These are phyloP conservation scores for Venusia cambrica DNA, from an alignment of 2,888 invertebrate genomes.

Conservation along the genomic window DNA sequence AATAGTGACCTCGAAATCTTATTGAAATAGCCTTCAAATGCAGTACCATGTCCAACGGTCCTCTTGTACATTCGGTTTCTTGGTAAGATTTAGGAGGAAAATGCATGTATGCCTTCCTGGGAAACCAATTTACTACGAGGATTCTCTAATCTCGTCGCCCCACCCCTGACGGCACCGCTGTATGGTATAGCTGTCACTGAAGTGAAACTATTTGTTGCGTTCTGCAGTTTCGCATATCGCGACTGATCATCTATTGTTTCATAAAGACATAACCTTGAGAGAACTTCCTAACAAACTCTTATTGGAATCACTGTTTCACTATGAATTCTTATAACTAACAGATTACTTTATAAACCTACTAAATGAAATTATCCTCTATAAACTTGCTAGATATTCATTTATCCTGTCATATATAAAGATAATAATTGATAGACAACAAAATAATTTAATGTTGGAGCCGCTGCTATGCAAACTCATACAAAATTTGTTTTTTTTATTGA, in stretches of 20 bases:
- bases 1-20: constrained; percentile 67
- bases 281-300: constrained; percentile 1
- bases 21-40: constrained; percentile 54
- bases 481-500: too few relatives aligned
- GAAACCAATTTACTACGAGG: constrained; percentile 35
- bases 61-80: constrained; percentile 23
- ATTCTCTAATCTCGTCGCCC: constrained; percentile 61
- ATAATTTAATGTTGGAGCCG: too few relatives aligned
- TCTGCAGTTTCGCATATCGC: constrained; percentile 43
- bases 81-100: constrained; percentile 14
- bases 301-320: constrained; percentile 1
- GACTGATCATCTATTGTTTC: constrained; percentile 33
- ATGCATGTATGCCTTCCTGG: constrained; percentile 22
- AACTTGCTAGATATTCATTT: too few relatives aligned
- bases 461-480: too few relatives aligned
- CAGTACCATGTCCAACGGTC: constrained; percentile 33
- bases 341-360: too few relatives aligned
- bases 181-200: constrained; percentile 64
- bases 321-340: too few relatives aligned
- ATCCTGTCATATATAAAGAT: too few relatives aligned
- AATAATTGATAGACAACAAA: too few relatives aligned
- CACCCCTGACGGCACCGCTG: constrained; percentile 65
- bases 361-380: too few relatives aligned
- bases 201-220: constrained; percentile 63
- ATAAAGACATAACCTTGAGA: constrained; percentile 25